Base-by-base conservation (phyloP, 2,113 vertebrate species). In the Callocephalon fimbriatum region DNA sequence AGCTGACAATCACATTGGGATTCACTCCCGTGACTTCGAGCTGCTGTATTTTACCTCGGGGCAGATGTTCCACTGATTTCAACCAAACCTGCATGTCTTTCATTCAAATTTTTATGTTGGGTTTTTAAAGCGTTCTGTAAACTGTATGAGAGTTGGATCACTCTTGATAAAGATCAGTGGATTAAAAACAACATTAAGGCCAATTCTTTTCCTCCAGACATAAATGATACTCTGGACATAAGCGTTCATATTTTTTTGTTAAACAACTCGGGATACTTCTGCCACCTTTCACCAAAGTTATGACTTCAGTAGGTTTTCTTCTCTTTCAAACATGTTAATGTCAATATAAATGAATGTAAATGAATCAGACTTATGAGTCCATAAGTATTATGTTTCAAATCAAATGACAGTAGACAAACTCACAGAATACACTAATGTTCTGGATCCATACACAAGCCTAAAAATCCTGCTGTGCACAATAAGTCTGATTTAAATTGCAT, bases 321-420 rank as follows among this genome's bases (percentile, higher is more conserved):
- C 83, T 56, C 26, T 87, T 87, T 84, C 76, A 83, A 88, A 58
- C 37, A 93, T 94, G 95, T 90, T 86, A 85, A 92, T 21, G 38
- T 80, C 75, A 88, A 59, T 31, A 37, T 65, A 90, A 71, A 32
- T 32, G 26, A 73, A 56, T 32, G 65, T 54, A 87, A 90, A 75
- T 21, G 12, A 94, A 72, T 93, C 75, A 93, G 82, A 80, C 44
- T 81, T n/a, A 8, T 9, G 27, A 75, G 80, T 74, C 76, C 27
- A 6, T 32, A 35, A 74, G 61, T 37, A 38, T 29, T 58, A 35
- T 31, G 26, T 35, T 91, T 91, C 42, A 92, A 79, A 76, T 63
- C 40, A 74, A 29, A 56, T 80, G 40, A 38, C 29, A 72, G 90
- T 3, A 65, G 40, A 47, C 27, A 38, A 25, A 40, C 76, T 92